Evolutionary conservation across 2,113 vertebrate species (phyloP), one percentile per base, ranked within the genome.

Genomic region (Fukomys damarensis): DNA sequence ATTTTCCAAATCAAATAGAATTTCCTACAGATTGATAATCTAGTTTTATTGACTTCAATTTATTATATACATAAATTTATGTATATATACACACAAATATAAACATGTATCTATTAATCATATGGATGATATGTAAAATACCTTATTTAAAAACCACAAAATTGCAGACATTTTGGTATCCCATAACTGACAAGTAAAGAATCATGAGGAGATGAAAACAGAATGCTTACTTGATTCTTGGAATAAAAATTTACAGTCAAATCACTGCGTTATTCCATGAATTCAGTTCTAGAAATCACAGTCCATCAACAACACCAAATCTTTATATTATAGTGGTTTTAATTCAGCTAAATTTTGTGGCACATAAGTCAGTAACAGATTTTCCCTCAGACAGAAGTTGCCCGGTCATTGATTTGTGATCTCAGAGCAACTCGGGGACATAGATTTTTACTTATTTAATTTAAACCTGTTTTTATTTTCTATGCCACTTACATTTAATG

Each of bases 211-310:
- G 41, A 72, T 83, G 43, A 84, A 90, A 94, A 79, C 4, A 86
- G 26, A 93, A 82, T 58, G n/a, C 16, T 24, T 87, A 61, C 85
- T 7, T 35, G 5, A 10, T 86, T 14, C 14, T 24, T 66, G 0
- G 49, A 79, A 86, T 58, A 89, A 96, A 93, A 79, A 7, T 16
- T 91, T 86, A 54, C 77, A 56, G 43, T 82, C 10, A 30, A 93
- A 84, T 41, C 28, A 66, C 28, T 66, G 46, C 68, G 17, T 85
- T 88, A 59, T 49, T 46, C 38, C 79, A 56, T 43, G 59, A 74
- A 91, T 86, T 93, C 76, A 70, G 17, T 72, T 93, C 32, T 85
- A 13, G 76, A 93, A 87, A 84, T 26, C 38, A 3, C 16, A 68
- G 46, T 77, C 52, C 19, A 46, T 49, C n/a, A 76, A 96, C 13